phyloP scores from a whole-genome alignment of 2,888 invertebrate genomes.

The Shargacucullia verbasci region DNA sequence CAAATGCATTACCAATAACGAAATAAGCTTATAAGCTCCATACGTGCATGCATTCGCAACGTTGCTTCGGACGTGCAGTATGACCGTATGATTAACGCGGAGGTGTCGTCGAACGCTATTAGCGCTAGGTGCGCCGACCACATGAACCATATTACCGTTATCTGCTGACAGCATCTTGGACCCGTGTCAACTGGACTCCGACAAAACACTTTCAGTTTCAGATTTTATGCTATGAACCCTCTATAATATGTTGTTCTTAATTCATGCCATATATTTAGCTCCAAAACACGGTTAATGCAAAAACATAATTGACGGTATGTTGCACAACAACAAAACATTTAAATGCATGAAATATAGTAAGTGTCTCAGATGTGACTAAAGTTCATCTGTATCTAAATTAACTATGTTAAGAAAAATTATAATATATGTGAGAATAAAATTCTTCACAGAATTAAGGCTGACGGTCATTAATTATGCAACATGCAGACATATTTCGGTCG shows the following conservation, averaged over 20 bases:
- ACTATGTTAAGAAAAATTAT: conserved; percentile 7
- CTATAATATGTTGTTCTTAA: not conserved
- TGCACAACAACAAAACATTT: not conserved
- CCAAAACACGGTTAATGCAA: not conserved
- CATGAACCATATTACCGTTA: conserved; percentile 81
- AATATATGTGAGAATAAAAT: conserved; percentile 49
- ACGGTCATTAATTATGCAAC: conserved; percentile 69
- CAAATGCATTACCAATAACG: conserved; percentile 76
- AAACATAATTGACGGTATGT: not conserved
- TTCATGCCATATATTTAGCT: too few relatives aligned
- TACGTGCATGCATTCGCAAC: conserved; percentile 58
- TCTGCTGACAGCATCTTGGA: conserved; percentile 87
- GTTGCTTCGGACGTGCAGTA: conserved; percentile 22
- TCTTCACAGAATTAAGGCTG: conserved; percentile 64
- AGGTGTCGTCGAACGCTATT: conserved; percentile 74
- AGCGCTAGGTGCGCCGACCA: conserved; percentile 64
- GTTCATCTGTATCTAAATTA: conserved; percentile 5
- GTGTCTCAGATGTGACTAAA: not conserved
- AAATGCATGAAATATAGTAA: not conserved
- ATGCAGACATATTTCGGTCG: conserved; percentile 75
- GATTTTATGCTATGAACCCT: conserved; percentile 29
- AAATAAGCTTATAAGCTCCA: conserved; percentile 68
- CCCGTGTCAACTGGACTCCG: conserved; percentile 79
- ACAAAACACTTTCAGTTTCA: conserved; percentile 80
- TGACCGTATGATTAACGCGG: conserved; percentile 71